These are phyloP conservation scores for Euglossa dilemma DNA, from an alignment of 1,140 invertebrate species.

Conservation along the genomic window DNA sequence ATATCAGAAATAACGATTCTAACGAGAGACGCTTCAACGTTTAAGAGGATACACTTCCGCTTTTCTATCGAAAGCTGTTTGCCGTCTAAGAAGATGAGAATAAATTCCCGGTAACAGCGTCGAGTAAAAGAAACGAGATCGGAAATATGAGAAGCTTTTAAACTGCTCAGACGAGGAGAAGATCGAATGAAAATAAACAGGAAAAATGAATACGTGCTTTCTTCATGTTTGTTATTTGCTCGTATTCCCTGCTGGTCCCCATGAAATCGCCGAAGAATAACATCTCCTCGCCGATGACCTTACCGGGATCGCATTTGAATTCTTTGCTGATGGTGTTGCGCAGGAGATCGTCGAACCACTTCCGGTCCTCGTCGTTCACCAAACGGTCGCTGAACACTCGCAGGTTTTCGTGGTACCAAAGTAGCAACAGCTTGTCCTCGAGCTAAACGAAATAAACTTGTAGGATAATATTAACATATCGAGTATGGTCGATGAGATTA, in stretches of 20 bases:
- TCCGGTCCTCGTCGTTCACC: constrained; percentile 84
- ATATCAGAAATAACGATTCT: not conserved
- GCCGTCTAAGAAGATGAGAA: no score
- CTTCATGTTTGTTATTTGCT: constrained; percentile 57
- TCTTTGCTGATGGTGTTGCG: constrained; percentile 82
- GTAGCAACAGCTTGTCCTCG: constrained; percentile 69
- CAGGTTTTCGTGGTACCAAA: constrained; percentile 89
- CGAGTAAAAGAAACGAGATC: not conserved
- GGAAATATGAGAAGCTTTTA: no score
- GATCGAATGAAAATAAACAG: no score
- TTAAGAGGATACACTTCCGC: no score
- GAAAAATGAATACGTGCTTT: constrained; percentile 56
- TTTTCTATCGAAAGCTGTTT: no score
- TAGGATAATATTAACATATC: no score
- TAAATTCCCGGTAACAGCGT: no score
- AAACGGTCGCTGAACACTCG: constrained; percentile 88
- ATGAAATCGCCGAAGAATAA: constrained; percentile 71
- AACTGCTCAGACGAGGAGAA: no score
- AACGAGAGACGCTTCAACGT: no score
- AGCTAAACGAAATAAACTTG: constrained; percentile 35
- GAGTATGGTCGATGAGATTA: no score
- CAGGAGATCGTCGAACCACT: constrained; percentile 85
- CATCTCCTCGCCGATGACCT: constrained; percentile 75
- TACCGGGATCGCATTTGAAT: constrained; percentile 85
- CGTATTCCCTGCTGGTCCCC: constrained; percentile 55